Percentiles rank a stretch among this genome's conserved stretches.
phyloP scores from a whole-genome alignment of 2,113 vertebrate species.

The Plecotus auritus region DNA sequence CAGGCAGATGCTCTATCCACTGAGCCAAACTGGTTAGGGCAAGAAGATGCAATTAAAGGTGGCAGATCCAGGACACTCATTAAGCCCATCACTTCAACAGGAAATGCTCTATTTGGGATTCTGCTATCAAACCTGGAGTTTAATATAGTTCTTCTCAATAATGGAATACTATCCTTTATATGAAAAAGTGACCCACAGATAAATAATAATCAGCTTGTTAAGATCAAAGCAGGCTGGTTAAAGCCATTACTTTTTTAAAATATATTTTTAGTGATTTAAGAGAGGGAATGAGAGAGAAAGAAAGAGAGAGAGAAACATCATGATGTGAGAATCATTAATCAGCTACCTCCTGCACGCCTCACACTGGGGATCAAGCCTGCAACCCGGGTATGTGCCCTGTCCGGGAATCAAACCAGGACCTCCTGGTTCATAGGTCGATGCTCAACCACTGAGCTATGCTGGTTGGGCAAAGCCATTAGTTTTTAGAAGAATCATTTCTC shows the following conservation, averaged over 20 bases:
- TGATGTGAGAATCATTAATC: too few species aligned
- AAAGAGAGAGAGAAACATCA: too few species aligned
- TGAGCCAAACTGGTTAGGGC: too few species aligned
- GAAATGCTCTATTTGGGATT: not conserved
- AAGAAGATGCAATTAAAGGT: not conserved
- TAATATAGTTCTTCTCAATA: not conserved
- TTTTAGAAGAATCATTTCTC: slow-evolving; percentile 23
- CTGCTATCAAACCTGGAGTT: not conserved
- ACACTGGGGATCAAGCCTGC: too few species aligned
- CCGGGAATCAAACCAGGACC: too few species aligned
- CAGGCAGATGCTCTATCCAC: too few species aligned
- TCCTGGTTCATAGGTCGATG: too few species aligned
- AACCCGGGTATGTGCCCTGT: too few species aligned
- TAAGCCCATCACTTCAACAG: not conserved
- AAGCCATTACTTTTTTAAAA: not conserved
- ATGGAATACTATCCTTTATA: not conserved
- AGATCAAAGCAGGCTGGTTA: not conserved
- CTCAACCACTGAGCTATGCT: too few species aligned
- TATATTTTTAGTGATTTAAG: too few species aligned
- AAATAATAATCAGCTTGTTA: not conserved
- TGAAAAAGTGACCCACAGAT: not conserved
- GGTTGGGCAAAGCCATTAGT: not conserved
- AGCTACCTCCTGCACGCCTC: too few species aligned
- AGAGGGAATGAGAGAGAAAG: too few species aligned
- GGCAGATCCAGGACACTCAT: not conserved